These are phyloP conservation scores for Aurelia sp. DNA, from an alignment of 30 jellyfish, hydroid and myxozoan species.

Conservation along the genomic window DNA sequence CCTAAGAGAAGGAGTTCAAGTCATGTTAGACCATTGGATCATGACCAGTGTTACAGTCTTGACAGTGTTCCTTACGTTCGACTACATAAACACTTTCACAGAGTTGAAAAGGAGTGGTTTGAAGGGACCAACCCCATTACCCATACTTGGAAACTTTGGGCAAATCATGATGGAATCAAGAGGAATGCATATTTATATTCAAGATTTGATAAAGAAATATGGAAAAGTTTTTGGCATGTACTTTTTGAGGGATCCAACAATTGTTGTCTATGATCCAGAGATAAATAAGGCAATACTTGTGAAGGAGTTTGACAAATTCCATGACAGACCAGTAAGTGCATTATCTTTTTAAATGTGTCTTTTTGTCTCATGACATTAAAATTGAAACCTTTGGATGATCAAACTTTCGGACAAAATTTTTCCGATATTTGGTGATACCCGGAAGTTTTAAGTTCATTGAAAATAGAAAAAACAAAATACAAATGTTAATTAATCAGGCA, in stretches of 20 bases:
- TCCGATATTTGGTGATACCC: too few species aligned
- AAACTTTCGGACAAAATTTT: too few species aligned
- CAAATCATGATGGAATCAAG: background rate
- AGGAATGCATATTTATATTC: constrained; percentile 6
- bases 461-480: too few species aligned
- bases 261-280: constrained; percentile 64
- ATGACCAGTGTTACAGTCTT: background rate
- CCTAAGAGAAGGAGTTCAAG: too few species aligned
- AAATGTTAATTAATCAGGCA: too few species aligned
- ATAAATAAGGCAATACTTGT: constrained; percentile 44
- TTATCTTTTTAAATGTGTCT: background rate
- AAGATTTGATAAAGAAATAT: constrained; percentile 21
- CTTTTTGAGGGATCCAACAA: constrained; percentile 5
- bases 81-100: background rate
- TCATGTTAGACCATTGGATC: background rate
- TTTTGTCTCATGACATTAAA: background rate
- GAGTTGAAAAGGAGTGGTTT: background rate
- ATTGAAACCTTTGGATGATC: too few species aligned
- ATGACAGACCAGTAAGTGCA: constrained; percentile 68
- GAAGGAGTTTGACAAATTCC: constrained; percentile 67
- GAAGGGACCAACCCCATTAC: constrained; percentile 2
- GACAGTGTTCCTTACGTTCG: background rate
- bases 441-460: too few species aligned
- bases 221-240: constrained; percentile 56
- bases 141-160: background rate